A percentile compares a stretch with the other conserved stretches of the same genome.
Conservation (phyloP, 2,888 invertebrate species). For the Gari tellinella region DNA sequence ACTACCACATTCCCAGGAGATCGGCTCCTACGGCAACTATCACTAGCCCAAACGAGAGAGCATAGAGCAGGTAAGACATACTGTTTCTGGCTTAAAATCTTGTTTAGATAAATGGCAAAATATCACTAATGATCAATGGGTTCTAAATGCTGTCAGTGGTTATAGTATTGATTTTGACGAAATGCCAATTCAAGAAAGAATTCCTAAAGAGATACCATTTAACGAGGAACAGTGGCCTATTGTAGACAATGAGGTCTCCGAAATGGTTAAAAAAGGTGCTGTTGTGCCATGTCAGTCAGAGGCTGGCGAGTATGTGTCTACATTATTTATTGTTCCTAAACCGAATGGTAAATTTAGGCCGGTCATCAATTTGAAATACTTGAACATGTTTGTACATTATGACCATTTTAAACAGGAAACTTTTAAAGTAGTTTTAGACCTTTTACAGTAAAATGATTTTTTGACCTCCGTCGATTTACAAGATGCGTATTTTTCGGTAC, state of each 20-base stretch:
- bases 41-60: constrained; percentile 12
- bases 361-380: constrained; percentile 20
- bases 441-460: constrained; percentile 33
- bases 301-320: too few species aligned
- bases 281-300: too few species aligned
- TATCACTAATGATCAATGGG: constrained; percentile 17
- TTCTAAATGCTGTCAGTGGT: constrained; percentile 26
- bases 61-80: background rate
- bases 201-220: constrained; percentile 37
- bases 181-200: constrained; percentile 8
- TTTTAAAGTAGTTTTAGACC: too few species aligned
- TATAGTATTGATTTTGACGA: constrained; percentile 30
- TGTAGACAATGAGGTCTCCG: constrained; percentile 23
- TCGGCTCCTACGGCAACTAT: background rate
- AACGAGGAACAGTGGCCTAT: constrained; percentile 7
- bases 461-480: constrained; percentile 24
- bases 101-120: constrained; percentile 14
- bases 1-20: background rate
- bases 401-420: constrained; percentile 50
- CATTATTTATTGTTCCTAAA: too few species aligned
- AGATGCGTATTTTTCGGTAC: too few species aligned
- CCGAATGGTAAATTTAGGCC: too few species aligned
- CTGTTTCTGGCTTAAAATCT: constrained; percentile 11
- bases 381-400: constrained; percentile 41
- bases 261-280: constrained; percentile 17